Evolutionary conservation across 2,888 invertebrate genomes (phyloP).

Genomic region (Aethes cnicana): DNA sequence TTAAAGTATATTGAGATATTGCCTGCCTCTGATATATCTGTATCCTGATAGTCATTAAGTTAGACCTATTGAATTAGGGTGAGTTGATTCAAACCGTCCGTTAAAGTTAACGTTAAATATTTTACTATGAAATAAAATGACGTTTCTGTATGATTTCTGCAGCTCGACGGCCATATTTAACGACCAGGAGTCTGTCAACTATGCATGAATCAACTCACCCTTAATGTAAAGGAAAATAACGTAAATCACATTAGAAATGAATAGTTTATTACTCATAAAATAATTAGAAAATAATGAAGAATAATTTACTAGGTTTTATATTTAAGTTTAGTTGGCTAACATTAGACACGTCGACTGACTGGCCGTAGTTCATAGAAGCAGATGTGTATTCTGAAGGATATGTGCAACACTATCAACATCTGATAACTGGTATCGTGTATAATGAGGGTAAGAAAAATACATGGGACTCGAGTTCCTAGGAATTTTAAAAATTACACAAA

Average conservation of each 20-base stretch:
- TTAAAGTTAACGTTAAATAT: too few species aligned
- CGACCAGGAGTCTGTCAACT: too few species aligned
- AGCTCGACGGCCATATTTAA: too few species aligned
- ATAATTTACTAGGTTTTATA: conserved; percentile 44
- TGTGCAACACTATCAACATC: conserved; percentile 43
- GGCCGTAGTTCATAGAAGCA: conserved; percentile 69
- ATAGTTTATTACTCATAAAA: conserved; percentile 50
- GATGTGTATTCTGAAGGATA: conserved; percentile 63
- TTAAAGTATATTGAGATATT: conserved; percentile 53
- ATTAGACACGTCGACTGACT: conserved; percentile 38
- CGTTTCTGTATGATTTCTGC: too few species aligned
- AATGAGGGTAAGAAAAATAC: conserved; percentile 28
- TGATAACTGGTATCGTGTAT: conserved; percentile 13
- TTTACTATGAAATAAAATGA: too few species aligned
- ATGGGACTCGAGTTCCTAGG: conserved; percentile 10
- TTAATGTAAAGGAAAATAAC: conserved; percentile 41
- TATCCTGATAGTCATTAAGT: conserved; percentile 14
- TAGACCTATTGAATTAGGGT: conserved; percentile 6
- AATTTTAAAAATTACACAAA: conserved; percentile 48
- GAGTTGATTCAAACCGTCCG: too few species aligned
- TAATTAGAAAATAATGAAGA: conserved; percentile 48
- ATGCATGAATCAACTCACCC: too few species aligned
- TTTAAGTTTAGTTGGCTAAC: conserved; percentile 26
- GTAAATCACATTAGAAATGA: conserved; percentile 45
- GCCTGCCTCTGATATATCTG: conserved; percentile 21